Percentiles rank a stretch among this genome's conserved stretches.
phyloP scores from a whole-genome alignment of 2,888 invertebrate species.

The Amphipyra tragopoginis region DNA sequence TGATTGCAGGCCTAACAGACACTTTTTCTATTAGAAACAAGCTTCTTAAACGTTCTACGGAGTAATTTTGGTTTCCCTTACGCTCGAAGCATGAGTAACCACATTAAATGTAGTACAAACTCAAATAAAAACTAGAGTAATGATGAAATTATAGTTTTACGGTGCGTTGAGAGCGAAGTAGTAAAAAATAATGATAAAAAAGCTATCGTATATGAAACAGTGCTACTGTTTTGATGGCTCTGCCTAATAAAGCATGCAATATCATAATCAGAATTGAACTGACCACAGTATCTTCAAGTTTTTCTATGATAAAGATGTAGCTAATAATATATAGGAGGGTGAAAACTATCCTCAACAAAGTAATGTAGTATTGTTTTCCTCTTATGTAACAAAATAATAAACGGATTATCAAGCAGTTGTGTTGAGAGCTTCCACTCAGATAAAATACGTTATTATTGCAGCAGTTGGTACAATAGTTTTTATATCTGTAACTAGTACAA shows the following conservation, averaged over 20 bases:
- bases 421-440: slow-evolving; percentile 22
- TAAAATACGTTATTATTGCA: slow-evolving; percentile 36
- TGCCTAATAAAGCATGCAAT: slow-evolving; percentile 21
- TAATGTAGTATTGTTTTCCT: slow-evolving; percentile 41
- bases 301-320: background rate
- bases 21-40: slow-evolving; percentile 67
- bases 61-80: slow-evolving; percentile 49
- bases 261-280: slow-evolving; percentile 17
- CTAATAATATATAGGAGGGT: slow-evolving; percentile 4
- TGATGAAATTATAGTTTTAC: slow-evolving; percentile 46
- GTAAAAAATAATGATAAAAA: slow-evolving; percentile 44
- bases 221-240: slow-evolving; percentile 53
- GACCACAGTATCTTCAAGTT: slow-evolving; percentile 6
- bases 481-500: slow-evolving; percentile 34
- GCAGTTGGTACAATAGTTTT: slow-evolving; percentile 36
- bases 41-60: slow-evolving; percentile 42
- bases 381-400: slow-evolving; percentile 39
- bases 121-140: slow-evolving; percentile 43
- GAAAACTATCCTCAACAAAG: background rate
- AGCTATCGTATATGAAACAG: slow-evolving; percentile 34
- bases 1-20: slow-evolving; percentile 60
- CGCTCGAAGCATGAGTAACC: slow-evolving; percentile 37
- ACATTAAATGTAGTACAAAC: slow-evolving; percentile 28
- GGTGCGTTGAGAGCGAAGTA: slow-evolving; percentile 28
- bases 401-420: slow-evolving; percentile 37